Base-by-base conservation (phyloP, 2,113 vertebrate genomes). In the Carassius auratus region DNA sequence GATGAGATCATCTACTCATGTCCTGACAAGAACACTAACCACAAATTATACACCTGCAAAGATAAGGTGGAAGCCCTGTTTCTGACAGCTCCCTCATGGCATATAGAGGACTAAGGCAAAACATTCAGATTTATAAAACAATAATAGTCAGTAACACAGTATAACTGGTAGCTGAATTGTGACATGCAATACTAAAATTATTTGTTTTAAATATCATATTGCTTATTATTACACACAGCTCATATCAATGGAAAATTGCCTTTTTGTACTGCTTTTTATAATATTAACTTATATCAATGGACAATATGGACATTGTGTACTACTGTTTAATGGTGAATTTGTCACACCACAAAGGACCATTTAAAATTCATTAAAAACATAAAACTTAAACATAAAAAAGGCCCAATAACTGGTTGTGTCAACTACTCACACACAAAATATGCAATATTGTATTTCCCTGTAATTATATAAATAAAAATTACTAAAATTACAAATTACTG, bases 1-100 rank as follows among this genome's bases (percentile, higher is more conserved):
- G 66, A 87, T 87, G 84, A 89, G 83, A 87, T 89, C 86, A 89
- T 84, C 33, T 19, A 38, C 59, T 85, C 88, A n/a, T 83, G 88
- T 73, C 68, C 85, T 59, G 75, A 85, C 88, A 89, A 61, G 88
- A 85, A 38, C n/a, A 33, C 75, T 30, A 48, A 66, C 30, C 42
- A 83, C 23, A 73, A 66, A 81, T 66, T 19, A 9, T 59, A 19
- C 38, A 84, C 74, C 74, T 77, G 84, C 23, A 62, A 59, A 79
- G n/a, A 13, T 13, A 76, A 84, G 50, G 80, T 23, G 57, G 52
- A 68, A 50, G n/a, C 71, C 50, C 50, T n/a, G 12, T 30, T 61
- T 73, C 26, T 33, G 33, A 76, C 26, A 55, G 75, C n/a, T 19
- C 23, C 5, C 4, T 38, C 36, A 38, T 38, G 36, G 5, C 36